Evolutionary conservation across 2,797 vertebrate genomes (phyloP).

Genomic region (Peromyscus aztecus): DNA sequence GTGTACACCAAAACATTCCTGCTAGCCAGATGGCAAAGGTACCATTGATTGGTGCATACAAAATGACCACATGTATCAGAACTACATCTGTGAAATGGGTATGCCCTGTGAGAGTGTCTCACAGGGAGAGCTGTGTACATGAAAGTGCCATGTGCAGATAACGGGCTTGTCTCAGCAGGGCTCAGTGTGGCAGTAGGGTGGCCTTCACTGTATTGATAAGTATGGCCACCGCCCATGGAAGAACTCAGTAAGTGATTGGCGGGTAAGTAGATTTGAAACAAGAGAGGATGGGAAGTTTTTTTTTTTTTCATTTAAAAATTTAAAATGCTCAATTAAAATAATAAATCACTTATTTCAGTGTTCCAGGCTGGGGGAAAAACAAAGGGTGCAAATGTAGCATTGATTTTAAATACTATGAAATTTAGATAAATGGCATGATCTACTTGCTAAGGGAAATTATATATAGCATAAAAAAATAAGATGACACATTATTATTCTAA

Average conservation of each 20-base stretch:
- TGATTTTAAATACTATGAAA: constrained; percentile 50
- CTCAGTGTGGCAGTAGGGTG: not conserved
- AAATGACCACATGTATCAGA: not conserved
- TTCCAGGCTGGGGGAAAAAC: not conserved
- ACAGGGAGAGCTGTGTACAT: not conserved
- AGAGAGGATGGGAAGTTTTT: not conserved
- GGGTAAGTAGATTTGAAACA: constrained; percentile 45
- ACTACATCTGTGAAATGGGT: constrained; percentile 34
- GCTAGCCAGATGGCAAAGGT: too few relatives aligned
- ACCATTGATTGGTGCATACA: too few relatives aligned
- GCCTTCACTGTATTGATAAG: not conserved
- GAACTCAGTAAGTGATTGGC: not conserved
- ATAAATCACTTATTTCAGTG: constrained; percentile 24
- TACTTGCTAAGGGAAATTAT: constrained; percentile 45
- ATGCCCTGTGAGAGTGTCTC: not conserved
- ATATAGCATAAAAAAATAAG: constrained; percentile 34
- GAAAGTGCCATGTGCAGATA: too few relatives aligned
- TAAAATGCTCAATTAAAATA: not conserved
- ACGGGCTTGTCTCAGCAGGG: not conserved
- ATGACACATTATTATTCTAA: constrained; percentile 39
- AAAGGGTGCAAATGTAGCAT: not conserved
- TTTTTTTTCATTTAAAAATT: not conserved
- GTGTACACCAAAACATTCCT: not conserved
- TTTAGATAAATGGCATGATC: constrained; percentile 47
- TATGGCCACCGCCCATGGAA: not conserved